Evolutionary conservation across 2,888 invertebrate species (phyloP).

Genomic region (Hirudinaria manillensis): DNA sequence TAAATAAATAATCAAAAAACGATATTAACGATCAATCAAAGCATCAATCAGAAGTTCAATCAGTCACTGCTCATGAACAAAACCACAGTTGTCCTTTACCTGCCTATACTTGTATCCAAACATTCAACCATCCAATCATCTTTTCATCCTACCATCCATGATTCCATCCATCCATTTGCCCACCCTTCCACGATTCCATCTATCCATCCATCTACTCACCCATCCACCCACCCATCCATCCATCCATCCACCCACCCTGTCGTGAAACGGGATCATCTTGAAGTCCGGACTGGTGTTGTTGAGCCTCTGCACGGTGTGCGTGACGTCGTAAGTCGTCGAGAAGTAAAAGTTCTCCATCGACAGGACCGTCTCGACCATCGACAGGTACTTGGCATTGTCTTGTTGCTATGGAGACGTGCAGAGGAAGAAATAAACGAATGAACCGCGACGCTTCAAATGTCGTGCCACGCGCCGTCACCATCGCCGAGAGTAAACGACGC

Average conservation of each 20-base stretch:
- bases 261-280: slow-evolving; percentile 60
- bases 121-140: no score
- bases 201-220: no score
- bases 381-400: slow-evolving; percentile 75
- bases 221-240: not conserved
- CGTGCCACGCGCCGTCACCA: no score
- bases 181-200: no score
- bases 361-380: slow-evolving; percentile 76
- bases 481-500: no score
- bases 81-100: not conserved
- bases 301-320: slow-evolving; percentile 81
- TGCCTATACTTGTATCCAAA: not conserved
- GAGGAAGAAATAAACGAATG: not conserved
- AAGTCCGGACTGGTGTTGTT: slow-evolving; percentile 73
- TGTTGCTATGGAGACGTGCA: slow-evolving; percentile 49
- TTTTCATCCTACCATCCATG: no score
- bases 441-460: no score
- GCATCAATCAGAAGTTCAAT: not conserved
- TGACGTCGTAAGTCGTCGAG: slow-evolving; percentile 86
- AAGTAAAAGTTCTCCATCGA: slow-evolving; percentile 83
- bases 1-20: not conserved
- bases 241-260: slow-evolving; percentile 48
- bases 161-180: no score
- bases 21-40: slow-evolving; percentile 13
- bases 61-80: not conserved